Evolutionary conservation across 2,113 vertebrate species (phyloP).

Genomic region (Neodontobutis hainanensis): DNA sequence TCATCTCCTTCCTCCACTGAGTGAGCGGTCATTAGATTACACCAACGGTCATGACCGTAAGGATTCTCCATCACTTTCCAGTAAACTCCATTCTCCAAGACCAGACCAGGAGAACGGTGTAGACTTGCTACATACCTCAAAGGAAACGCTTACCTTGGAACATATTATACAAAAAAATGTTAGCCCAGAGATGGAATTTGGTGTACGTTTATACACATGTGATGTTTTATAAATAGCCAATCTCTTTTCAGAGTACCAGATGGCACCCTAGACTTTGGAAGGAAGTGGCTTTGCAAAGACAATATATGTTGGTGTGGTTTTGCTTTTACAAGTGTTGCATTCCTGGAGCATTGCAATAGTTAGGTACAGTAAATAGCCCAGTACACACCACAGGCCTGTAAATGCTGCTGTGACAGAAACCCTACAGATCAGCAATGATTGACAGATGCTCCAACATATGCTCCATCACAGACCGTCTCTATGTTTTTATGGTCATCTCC

Average conservation of each 20-base stretch:
- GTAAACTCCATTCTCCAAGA: slow-evolving; percentile 69
- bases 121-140: slow-evolving; percentile 10
- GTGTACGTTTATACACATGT: neutral
- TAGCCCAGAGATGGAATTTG: neutral
- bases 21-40: slow-evolving; percentile 78
- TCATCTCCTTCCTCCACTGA: slow-evolving; percentile 55
- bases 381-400: slow-evolving; percentile 22
- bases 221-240: no score
- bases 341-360: no score
- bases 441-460: slow-evolving; percentile 65
- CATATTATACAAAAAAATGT: neutral
- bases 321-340: no score
- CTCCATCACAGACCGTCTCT: slow-evolving; percentile 65
- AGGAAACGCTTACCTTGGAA: slow-evolving; percentile 10
- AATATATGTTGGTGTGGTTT: no score
- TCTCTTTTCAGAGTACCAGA: no score
- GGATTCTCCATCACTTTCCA: slow-evolving; percentile 73
- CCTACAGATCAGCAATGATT: slow-evolving; percentile 53
- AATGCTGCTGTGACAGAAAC: slow-evolving; percentile 43
- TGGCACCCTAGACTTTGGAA: no score
- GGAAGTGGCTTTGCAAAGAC: no score
- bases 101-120: slow-evolving; percentile 40
- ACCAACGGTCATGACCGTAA: slow-evolving; percentile 75
- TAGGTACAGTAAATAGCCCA: no score
- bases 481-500: slow-evolving; percentile 61